Evolutionary conservation across 2,888 invertebrate species (phyloP), one percentile per base, ranked within the genome.

Genomic region (Stegophylla sp.): DNA sequence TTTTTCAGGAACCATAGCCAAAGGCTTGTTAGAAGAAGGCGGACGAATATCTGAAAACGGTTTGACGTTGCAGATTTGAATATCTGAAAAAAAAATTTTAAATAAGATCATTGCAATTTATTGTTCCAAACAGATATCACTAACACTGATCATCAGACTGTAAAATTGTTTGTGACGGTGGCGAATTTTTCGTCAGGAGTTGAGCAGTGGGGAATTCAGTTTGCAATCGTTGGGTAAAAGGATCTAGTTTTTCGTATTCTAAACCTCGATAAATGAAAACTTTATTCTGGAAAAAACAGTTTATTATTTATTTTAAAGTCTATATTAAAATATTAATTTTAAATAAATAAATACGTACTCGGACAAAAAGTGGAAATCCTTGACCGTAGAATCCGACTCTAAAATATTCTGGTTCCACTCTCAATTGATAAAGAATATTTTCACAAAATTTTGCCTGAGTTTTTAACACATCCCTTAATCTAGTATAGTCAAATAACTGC

Each of bases 131-230:
- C 41, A 71, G 13, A 59, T 12, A 34, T 17, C 3, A 72, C 59
- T 69, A 87, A 93, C 95, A 96, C 87, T 97, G 96, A 59, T 92
- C 93, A 82, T 94, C 93, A 9, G 96, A 94, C 74, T 93, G 91
- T 76, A 94, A 89, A 82, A 97, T 92, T 10, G 92, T 91, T 83
- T 94, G 94, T 84, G 95, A 95, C 0, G 97, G 97, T 7, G 95
- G 94, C 66, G 94, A 93, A 86, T 96, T 95, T 84, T 96, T 94
- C 89, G 93, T 95, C 84, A 97, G 89, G 84, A 97, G 92, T 87
- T 96, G 95, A n/a, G 96, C 96, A 63, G 93, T 91, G 9, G 97
- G 96, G 88, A 97, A 98, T 87, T 97, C 96, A 0, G 94, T 94
- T 87, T 96, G 96, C 82, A 98, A 88, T 43, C 97, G 90, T 86